Base-by-base conservation (phyloP, 2,888 invertebrate genomes). In the Linnaemya vulpina region DNA sequence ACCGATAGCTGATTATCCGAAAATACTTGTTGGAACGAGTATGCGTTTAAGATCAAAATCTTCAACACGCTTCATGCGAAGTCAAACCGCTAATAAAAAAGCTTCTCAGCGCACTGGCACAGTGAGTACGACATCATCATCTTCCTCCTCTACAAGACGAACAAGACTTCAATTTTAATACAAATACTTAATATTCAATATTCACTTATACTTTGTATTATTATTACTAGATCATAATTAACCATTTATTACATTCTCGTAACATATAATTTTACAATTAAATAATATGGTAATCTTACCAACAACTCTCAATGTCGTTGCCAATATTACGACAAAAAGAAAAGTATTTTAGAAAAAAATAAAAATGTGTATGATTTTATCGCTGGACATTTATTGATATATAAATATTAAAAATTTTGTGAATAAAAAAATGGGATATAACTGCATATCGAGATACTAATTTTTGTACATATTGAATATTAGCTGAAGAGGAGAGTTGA, bases 51-150 rank as follows among this genome's bases (percentile, higher is more conserved):
- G 62, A 65, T 68, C 15, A 15, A 70, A 43, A 11, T 53, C 70
- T 15, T 55, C 71, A n/a, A 51, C 71, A 35, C 83, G 79, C n/a
- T 70, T 77, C 10, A 35, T 73, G 67, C 81, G 75, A 13, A 71
- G 51, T 55, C 38, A 73, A 40, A 79, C 82, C 22, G 46, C 53
- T 17, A 74, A 80, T 17, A 49, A 62, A 25, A 49, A 62, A 25
- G 58, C 49, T 49, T 63, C 75, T 10, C 68, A 80, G 60, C 25
- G 22, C 20, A 79, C 55, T 74, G 78, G 78, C 73, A 87, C 89
- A 89, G 89, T 89, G 89, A 89, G 89, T 89, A 87, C 80, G 74
- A 83, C 63, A 70, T 38, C 75, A 70, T 38, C 75, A 76, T 53
- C 78, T 62, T 22, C 78, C 67, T 67, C 67, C 22, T 75, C 82